Base-by-base conservation (phyloP, 2,113 vertebrate species). In the Choloepus hoffmanni region DNA sequence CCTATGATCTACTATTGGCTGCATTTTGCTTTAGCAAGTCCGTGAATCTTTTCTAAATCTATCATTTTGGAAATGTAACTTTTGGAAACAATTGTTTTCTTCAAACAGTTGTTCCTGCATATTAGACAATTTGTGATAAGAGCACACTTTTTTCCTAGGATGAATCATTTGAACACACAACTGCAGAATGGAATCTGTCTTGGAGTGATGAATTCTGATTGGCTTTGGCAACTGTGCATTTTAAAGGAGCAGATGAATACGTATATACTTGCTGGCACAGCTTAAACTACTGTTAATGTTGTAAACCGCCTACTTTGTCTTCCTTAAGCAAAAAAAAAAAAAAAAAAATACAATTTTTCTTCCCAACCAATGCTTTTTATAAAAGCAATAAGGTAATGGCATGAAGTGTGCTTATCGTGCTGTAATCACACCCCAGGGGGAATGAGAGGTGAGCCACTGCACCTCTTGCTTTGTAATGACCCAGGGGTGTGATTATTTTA, bases 401-500 rank as follows among this genome's bases (percentile, higher is more conserved):
- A 97, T 95, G 97, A 98, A 98, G 97, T 97, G 93, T 98, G 98
- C 96, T 97, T 97, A 97, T 97, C 93, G 78, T 96, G 97, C 97
- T 98, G 96, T 98, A 98, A 98, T 98, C 98, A 98, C 98, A 98
- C 98, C 98, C 98, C 98, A 97, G 98, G 98, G 98, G 98, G 98
- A 98, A 98, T 96, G 98, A 98, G 97, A 98, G 98, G 98, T 97
- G 97, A 76, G 63, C 82, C 95, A 97, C 96, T 96, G 98, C 96
- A 98, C 98, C 98, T 98, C 97, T 97, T 97, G 98, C 98, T 98
- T 98, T 98, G 97, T 98, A 98, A 98, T 99, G 98, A 98, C 98
- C 98, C 98, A 97, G 96, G 98, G 98, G 98, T 98, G 98, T 99
- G 98, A 98, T 98, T 98, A 98, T 98, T 98, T 98, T 98, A 98